Percentiles rank a stretch among this genome's conserved stretches.
phyloP scores from a whole-genome alignment of 1,140 invertebrate genomes.

The Parapsyche elsis region DNA sequence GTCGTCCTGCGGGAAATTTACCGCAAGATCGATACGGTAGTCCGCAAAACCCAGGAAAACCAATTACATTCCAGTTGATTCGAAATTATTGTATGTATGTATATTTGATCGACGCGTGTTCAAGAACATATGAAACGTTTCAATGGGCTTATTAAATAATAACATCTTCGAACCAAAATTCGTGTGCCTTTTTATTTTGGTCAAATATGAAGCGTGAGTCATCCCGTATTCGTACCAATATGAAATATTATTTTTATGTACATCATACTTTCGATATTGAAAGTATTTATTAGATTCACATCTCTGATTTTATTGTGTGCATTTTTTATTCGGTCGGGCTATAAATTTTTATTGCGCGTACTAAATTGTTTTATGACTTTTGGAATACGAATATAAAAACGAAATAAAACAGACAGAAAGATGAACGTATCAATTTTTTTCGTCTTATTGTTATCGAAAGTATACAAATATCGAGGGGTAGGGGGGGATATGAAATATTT shows the following conservation, averaged over 20 bases:
- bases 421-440: background rate
- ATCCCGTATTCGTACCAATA: too few relatives aligned
- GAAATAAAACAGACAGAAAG: background rate
- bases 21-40: background rate
- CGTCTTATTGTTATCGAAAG: background rate
- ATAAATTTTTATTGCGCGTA: conserved; percentile 4
- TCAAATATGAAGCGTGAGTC: too few relatives aligned
- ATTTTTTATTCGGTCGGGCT: background rate
- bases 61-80: too few relatives aligned
- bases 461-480: background rate
- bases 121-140: too few relatives aligned
- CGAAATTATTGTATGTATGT: too few relatives aligned
- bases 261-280: background rate
- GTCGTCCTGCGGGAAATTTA: background rate
- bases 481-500: background rate
- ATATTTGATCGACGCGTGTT: too few relatives aligned
- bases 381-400: background rate
- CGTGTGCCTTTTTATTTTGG: too few relatives aligned
- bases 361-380: conserved; percentile 2
- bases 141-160: too few relatives aligned
- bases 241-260: too few relatives aligned
- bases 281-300: background rate
- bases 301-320: background rate
- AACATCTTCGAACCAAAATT: too few relatives aligned
- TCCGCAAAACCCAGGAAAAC: too few relatives aligned